These are phyloP conservation scores for Apoda limacodes DNA, from an alignment of 2,888 invertebrate species.

Conservation along the genomic window DNA sequence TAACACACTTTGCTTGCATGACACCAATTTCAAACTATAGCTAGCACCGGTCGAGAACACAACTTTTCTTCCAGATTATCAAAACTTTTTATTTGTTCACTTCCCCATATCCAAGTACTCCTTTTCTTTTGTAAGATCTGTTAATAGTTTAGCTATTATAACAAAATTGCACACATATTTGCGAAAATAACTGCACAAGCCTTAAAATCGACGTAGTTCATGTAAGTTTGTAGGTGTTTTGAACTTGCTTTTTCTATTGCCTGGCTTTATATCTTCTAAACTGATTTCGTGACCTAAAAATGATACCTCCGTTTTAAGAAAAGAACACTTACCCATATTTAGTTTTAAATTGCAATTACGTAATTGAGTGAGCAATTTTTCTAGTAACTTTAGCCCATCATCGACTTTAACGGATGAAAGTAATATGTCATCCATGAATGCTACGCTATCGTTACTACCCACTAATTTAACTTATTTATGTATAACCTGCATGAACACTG, in stretches of 20 bases:
- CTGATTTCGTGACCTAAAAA: slow-evolving; percentile 17
- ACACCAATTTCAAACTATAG: too few species aligned
- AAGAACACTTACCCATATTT: slow-evolving; percentile 16
- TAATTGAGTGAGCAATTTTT: too few species aligned
- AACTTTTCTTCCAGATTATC: too few species aligned
- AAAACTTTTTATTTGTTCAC: slow-evolving; percentile 14
- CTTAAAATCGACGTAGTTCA: slow-evolving; percentile 17
- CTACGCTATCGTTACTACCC: slow-evolving; percentile 1
- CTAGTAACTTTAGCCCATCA: too few species aligned
- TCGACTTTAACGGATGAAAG: too few species aligned
- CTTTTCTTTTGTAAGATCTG: slow-evolving; percentile 13
- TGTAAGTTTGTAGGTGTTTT: slow-evolving; percentile 12
- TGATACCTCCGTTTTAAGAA: slow-evolving; percentile 10
- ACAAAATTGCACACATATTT: slow-evolving; percentile 16
- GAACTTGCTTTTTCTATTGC: slow-evolving; percentile 14
- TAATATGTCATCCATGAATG: slow-evolving; percentile 18
- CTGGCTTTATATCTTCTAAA: slow-evolving; percentile 15
- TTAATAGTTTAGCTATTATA: slow-evolving; percentile 11
- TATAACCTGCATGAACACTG: slow-evolving; percentile 18
- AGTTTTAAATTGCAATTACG: too few species aligned
- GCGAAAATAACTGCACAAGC: slow-evolving; percentile 15
- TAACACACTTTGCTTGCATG: too few species aligned
- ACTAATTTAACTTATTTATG: slow-evolving; percentile 14
- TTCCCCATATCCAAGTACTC: slow-evolving; percentile 18
- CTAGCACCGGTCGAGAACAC: too few species aligned